phyloP scores from a whole-genome alignment of 64 coral and sea anemone species.

The Stylophora pistillata region DNA sequence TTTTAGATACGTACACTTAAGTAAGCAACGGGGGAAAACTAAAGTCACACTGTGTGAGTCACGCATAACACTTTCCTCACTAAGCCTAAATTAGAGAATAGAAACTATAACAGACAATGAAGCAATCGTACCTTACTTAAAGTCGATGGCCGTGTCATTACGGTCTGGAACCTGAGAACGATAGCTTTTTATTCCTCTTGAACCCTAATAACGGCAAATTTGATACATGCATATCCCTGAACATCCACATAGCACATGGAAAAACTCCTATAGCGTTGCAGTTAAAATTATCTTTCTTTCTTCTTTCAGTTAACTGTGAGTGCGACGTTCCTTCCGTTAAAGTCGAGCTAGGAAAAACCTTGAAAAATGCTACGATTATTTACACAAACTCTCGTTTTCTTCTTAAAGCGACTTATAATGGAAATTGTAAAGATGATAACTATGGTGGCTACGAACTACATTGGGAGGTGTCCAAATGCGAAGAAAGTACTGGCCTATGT shows the following conservation, averaged over 20 bases:
- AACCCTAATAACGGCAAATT: too few relatives aligned
- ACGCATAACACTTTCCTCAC: too few relatives aligned
- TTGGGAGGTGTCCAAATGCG: constrained; percentile 22
- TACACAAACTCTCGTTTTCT: neutral
- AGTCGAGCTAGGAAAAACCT: constrained; percentile 49
- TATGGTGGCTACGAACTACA: neutral
- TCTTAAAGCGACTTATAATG: neutral
- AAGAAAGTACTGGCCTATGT: constrained; percentile 3
- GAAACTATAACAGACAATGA: too few relatives aligned
- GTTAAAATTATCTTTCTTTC: neutral
- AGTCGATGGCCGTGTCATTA: too few relatives aligned
- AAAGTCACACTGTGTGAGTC: too few relatives aligned
- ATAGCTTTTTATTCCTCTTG: too few relatives aligned
- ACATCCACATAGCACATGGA: neutral
- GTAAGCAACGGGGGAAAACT: too few relatives aligned
- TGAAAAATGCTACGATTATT: constrained; percentile 33
- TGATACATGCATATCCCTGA: too few relatives aligned
- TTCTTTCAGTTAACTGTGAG: constrained; percentile 24
- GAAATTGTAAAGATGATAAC: neutral
- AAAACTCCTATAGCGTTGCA: neutral
- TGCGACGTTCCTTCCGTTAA: constrained; percentile 51
- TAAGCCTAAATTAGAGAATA: too few relatives aligned
- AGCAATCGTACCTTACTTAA: too few relatives aligned
- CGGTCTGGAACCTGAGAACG: too few relatives aligned
- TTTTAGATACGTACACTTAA: too few relatives aligned